These are phyloP conservation scores for Calcarius ornatus DNA, from an alignment of 2,113 vertebrate species.

Conservation along the genomic window DNA sequence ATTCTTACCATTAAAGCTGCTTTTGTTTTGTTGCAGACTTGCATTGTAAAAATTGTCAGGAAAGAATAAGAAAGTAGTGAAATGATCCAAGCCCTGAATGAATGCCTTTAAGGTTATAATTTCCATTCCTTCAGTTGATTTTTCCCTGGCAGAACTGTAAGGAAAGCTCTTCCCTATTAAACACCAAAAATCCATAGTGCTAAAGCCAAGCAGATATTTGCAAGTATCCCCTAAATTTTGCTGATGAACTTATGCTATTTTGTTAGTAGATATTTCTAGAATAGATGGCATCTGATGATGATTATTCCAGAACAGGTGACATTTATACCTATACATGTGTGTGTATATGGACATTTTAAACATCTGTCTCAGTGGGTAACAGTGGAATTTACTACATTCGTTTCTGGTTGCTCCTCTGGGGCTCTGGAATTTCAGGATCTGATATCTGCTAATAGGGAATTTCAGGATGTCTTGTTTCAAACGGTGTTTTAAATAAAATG, in stretches of 20 bases:
- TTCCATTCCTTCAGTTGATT: neutral
- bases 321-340: neutral
- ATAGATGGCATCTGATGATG: neutral
- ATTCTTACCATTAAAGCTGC: neutral
- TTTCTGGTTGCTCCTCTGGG: neutral
- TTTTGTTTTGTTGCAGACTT: neutral
- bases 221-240: neutral
- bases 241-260: neutral
- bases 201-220: neutral
- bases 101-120: neutral
- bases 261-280: neutral
- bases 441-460: neutral
- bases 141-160: neutral
- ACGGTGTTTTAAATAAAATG: neutral
- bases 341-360: neutral
- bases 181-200: neutral
- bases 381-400: neutral
- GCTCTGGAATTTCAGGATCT: constrained; percentile 22
- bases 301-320: neutral
- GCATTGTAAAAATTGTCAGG: neutral
- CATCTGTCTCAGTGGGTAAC: neutral
- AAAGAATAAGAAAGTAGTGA: neutral
- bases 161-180: neutral
- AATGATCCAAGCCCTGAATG: neutral
- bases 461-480: constrained; percentile 13